Evolutionary conservation across 2,113 vertebrate species (phyloP).

Genomic region (Oryzias woworae): DNA sequence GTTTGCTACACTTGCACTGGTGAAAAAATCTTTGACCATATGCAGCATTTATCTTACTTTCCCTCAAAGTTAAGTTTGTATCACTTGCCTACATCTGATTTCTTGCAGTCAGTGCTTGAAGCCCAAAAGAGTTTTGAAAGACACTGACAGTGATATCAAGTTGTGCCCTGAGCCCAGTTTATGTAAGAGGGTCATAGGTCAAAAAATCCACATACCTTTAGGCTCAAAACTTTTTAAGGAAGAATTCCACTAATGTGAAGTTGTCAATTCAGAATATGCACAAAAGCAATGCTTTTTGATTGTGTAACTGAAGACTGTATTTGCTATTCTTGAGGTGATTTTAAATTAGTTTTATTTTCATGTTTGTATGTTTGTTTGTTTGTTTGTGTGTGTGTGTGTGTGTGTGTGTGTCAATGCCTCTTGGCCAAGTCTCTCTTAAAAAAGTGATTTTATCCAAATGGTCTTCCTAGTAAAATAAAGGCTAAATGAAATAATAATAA

Average conservation of each 20-base stretch:
- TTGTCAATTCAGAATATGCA: slow-evolving; percentile 18
- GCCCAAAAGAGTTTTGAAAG: slow-evolving; percentile 11
- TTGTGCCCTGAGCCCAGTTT: slow-evolving; percentile 33
- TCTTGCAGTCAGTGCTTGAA: slow-evolving; percentile 7
- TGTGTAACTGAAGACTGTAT: not conserved
- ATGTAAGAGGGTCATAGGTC: slow-evolving; percentile 43
- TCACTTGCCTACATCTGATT: not conserved
- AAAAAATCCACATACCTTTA: slow-evolving; percentile 26
- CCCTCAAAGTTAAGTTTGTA: no score
- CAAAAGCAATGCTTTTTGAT: not conserved
- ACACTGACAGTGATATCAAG: slow-evolving; percentile 13
- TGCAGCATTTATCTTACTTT: no score
- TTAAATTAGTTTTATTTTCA: no score
- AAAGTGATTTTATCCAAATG: no score
- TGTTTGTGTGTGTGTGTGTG: no score
- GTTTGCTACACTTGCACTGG: not conserved
- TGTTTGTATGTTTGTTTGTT: no score
- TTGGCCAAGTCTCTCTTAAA: no score
- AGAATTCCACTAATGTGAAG: slow-evolving; percentile 30
- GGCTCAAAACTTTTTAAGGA: slow-evolving; percentile 24
- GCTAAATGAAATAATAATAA: no score
- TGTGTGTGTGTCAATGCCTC: no score
- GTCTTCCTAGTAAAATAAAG: no score
- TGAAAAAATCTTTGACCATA: not conserved
- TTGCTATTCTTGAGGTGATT: no score